Evolutionary conservation across 1,140 invertebrate genomes (phyloP).

Genomic region (Drosophila kikkawai): DNA sequence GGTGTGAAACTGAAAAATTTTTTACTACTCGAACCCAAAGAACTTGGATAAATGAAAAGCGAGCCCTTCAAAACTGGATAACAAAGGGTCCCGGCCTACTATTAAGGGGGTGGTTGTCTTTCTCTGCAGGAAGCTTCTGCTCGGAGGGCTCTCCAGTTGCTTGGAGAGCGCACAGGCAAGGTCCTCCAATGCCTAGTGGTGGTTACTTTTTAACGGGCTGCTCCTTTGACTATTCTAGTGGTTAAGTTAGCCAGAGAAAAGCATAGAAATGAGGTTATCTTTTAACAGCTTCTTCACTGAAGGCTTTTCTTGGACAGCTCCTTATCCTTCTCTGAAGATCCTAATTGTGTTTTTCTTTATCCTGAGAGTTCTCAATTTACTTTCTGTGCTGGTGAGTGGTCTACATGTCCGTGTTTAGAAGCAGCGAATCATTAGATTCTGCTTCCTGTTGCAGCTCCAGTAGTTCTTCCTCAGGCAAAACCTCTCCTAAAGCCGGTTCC

Average conservation of each 20-base stretch:
- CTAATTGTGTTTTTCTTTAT: neutral
- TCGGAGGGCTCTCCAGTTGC: conserved; percentile 11
- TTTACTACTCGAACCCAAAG: conserved; percentile 17
- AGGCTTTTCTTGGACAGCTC: neutral
- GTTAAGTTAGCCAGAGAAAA: conserved; percentile 1
- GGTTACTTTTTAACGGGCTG: conserved; percentile 14
- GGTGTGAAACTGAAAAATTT: conserved; percentile 14
- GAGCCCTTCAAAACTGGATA: conserved; percentile 11
- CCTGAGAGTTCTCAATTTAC: neutral
- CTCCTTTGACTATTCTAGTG: conserved; percentile 1
- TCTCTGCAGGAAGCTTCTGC: neutral
- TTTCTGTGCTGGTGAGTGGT: neutral
- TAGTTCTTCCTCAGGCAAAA: neutral
- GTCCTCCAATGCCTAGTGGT: conserved; percentile 4
- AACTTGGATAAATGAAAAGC: conserved; percentile 25
- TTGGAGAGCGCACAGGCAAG: conserved; percentile 10
- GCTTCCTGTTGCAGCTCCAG: conserved; percentile 1
- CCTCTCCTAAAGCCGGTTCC: neutral
- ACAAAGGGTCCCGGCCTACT: conserved; percentile 11
- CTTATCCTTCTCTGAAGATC: neutral
- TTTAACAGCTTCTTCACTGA: neutral
- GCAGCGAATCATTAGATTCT: neutral
- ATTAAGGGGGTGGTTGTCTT: conserved; percentile 15
- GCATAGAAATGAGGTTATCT: neutral
- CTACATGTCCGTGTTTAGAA: conserved; percentile 52